Evolutionary conservation across 1,140 invertebrate species (phyloP), one percentile per base, ranked within the genome.

Genomic region (Bombus terrestris): DNA sequence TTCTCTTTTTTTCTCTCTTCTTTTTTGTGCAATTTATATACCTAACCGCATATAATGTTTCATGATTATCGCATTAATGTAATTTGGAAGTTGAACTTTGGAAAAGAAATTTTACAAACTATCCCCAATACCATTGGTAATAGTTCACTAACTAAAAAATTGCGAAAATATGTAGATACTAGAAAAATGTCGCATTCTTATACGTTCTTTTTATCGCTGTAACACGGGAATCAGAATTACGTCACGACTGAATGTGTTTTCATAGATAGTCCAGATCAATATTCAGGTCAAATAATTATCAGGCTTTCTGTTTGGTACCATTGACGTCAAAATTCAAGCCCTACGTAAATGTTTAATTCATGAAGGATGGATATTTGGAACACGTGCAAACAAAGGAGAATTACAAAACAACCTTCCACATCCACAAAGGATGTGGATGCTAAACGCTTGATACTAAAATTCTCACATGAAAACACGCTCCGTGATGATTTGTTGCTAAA

Each of bases 11-110:
- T 5, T 47, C 47, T 47, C 15, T 47, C 15, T 18, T 47, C 15
- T 18, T 47, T 47, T 78, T 80, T 78, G 84, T 86, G 85, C 89
- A 89, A 86, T 91, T 89, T 91, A 92, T 89, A 57, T 81, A 86
- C 84, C 93, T 92, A 90, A 92, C 5, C 15, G 15, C 18, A 47
- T 47, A 18, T 47, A 47, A 47, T 18, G 47, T 47, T 47, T 18
- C 47, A 93, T 89, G 92, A 91, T 75, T 85, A 25, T 43, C 53
- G 57, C 15, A 35, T 22, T 64, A 41, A 10, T 53, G 66, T 22
- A 32, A 57, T 81, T 12, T n/a, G 28, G 0, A 28, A 10, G 25
- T 59, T 28, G 28, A 12, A n/a, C 12, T 62, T 53, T 53, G 1
- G 18, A 53, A 53, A 53, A 53, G 47, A 53, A 53, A 18, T 18